Percentiles rank a stretch among this genome's conserved stretches.
These are phyloP conservation scores for Antheraea mylitta DNA, from an alignment of 1,140 invertebrate species.

Conservation along the genomic window DNA sequence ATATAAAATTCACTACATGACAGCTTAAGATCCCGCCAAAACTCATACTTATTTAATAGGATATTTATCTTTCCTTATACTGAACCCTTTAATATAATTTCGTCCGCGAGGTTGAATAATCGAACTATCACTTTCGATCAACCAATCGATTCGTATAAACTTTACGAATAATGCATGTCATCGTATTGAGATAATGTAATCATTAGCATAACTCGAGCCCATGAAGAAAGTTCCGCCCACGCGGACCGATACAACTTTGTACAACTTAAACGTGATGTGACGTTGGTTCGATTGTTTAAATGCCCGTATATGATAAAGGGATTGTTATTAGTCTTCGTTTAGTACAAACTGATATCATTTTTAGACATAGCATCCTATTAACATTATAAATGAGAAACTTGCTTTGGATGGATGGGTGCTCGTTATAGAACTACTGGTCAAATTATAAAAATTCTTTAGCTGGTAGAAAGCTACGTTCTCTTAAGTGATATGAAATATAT, in stretches of 20 bases:
- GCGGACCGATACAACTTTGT: not conserved
- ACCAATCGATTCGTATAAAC: not conserved
- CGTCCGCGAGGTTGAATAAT: not conserved
- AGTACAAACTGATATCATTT: not conserved
- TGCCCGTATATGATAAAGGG: not conserved
- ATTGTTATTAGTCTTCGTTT: not conserved
- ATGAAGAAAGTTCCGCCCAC: slow-evolving; percentile 41
- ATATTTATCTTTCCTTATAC: not conserved
- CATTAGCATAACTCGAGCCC: slow-evolving; percentile 41
- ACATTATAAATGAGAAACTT: too few relatives aligned
- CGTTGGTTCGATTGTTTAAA: slow-evolving; percentile 9
- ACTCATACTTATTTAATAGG: too few relatives aligned
- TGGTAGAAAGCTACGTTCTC: too few relatives aligned
- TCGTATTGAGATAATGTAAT: slow-evolving; percentile 29
- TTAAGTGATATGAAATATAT: too few relatives aligned
- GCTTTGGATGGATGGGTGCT: too few relatives aligned
- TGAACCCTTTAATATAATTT: not conserved
- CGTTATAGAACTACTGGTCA: too few relatives aligned
- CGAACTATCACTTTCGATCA: not conserved
- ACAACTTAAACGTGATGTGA: not conserved
- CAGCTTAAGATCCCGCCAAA: too few relatives aligned
- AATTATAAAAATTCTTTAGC: too few relatives aligned
- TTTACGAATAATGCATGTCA: slow-evolving; percentile 36
- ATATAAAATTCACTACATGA: too few relatives aligned
- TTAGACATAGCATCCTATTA: not conserved